phyloP scores from a whole-genome alignment of 2,113 vertebrate genomes.

The Pagrus major region DNA sequence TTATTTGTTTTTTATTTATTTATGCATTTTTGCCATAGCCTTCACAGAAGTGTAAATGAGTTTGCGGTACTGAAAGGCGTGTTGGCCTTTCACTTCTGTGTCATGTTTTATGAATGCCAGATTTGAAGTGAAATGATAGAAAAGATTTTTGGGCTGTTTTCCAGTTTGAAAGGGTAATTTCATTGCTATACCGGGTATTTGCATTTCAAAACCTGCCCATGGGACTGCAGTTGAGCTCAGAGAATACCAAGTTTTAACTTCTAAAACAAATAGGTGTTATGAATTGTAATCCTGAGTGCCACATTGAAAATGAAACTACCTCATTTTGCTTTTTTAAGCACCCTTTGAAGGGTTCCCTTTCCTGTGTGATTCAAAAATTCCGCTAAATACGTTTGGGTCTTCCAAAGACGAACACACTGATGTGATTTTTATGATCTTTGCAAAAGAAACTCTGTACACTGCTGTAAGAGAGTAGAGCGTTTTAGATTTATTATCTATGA shows the following conservation, averaged over 20 bases:
- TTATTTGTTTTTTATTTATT: slow-evolving; percentile 23
- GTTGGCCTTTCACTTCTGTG: slow-evolving; percentile 53
- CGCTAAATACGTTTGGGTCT: slow-evolving; percentile 13
- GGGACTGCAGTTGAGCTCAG: slow-evolving; percentile 29
- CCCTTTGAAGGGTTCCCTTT: slow-evolving; percentile 1
- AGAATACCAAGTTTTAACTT: slow-evolving; percentile 49
- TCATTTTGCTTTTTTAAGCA: slow-evolving; percentile 17
- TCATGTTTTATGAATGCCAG: slow-evolving; percentile 42
- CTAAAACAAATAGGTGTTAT: slow-evolving; percentile 47
- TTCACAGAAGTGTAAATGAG: slow-evolving; percentile 53
- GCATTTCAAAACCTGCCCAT: slow-evolving; percentile 67
- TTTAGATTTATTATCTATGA: neutral
- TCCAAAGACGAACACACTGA: neutral
- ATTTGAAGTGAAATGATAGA: slow-evolving; percentile 51
- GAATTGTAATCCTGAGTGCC: slow-evolving; percentile 41
- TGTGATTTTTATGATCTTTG: slow-evolving; percentile 21
- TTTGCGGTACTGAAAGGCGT: slow-evolving; percentile 41
- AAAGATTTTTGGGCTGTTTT: slow-evolving; percentile 42
- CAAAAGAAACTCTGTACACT: neutral
- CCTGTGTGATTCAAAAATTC: neutral
- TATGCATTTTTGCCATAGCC: slow-evolving; percentile 32
- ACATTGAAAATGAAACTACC: slow-evolving; percentile 11
- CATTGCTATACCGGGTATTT: slow-evolving; percentile 30
- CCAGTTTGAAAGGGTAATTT: slow-evolving; percentile 49
- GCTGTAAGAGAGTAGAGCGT: slow-evolving; percentile 18